phyloP scores from a whole-genome alignment of 1,140 invertebrate species.

The Drosophila nigromelanica region DNA sequence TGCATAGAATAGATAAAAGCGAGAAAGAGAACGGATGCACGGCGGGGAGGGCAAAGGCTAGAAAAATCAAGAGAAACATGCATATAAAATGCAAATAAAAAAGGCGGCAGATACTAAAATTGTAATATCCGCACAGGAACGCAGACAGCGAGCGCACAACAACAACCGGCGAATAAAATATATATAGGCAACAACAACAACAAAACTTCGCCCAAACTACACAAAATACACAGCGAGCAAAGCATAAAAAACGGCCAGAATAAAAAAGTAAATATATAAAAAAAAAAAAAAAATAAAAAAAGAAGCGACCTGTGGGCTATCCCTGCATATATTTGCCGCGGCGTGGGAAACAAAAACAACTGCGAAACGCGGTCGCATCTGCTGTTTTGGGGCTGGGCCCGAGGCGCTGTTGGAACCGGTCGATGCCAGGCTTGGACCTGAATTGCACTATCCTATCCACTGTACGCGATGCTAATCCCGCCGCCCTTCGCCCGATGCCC shows the following conservation, averaged over 20 bases:
- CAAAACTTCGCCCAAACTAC: constrained; percentile 20
- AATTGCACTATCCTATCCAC: constrained; percentile 5
- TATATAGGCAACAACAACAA: constrained; percentile 9
- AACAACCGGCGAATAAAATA: constrained; percentile 8
- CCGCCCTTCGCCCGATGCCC: background rate
- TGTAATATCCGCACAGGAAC: constrained; percentile 79
- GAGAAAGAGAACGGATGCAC: constrained; percentile 22
- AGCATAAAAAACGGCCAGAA: constrained; percentile 35
- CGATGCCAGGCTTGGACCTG: constrained; percentile 2
- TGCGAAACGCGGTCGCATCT: constrained; percentile 41
- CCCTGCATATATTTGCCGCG: constrained; percentile 47
- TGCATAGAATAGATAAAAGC: background rate
- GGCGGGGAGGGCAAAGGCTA: constrained; percentile 8
- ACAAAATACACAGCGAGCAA: constrained; percentile 35
- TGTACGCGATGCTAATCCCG: constrained; percentile 60
- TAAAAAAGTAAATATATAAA: constrained; percentile 16
- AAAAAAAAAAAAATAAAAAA: constrained; percentile 17
- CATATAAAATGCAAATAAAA: constrained; percentile 82
- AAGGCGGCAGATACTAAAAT: constrained; percentile 79
- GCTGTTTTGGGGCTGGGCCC: constrained; percentile 26
- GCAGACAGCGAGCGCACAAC: constrained; percentile 21
- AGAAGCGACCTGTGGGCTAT: constrained; percentile 68
- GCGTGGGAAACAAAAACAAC: constrained; percentile 75
- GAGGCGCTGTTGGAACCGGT: constrained; percentile 55
- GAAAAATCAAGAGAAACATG: constrained; percentile 59